Evolutionary conservation across 2,888 invertebrate species (phyloP).

Genomic region (Coenonympha glycerion): DNA sequence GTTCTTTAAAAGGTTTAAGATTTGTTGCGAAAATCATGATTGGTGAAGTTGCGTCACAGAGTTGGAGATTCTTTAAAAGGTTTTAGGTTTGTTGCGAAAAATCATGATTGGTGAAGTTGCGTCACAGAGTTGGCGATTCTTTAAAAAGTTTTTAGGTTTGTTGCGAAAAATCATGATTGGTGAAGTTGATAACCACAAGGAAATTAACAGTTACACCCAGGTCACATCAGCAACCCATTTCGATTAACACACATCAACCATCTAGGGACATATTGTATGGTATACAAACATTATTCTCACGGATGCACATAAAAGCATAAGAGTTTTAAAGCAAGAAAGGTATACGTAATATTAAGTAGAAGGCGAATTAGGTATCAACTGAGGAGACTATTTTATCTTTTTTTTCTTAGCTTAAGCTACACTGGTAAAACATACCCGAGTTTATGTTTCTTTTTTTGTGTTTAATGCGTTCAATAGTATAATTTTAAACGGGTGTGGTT

Average conservation of each 20-base stretch:
- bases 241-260: conserved; percentile 46
- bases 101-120: conserved; percentile 55
- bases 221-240: conserved; percentile 68
- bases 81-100: conserved; percentile 45
- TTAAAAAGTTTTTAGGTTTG: conserved; percentile 27
- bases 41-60: conserved; percentile 45
- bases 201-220: conserved; percentile 65
- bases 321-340: conserved; percentile 38
- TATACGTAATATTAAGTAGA: conserved; percentile 33
- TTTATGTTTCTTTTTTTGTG: conserved; percentile 21
- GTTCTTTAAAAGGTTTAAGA: conserved; percentile 7
- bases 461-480: conserved; percentile 6
- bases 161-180: conserved; percentile 60
- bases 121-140: neutral
- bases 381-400: conserved; percentile 49
- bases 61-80: conserved; percentile 2
- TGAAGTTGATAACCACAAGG: conserved; percentile 42
- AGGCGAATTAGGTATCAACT: conserved; percentile 40
- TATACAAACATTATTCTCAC: conserved; percentile 40
- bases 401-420: conserved; percentile 73
- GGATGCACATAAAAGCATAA: conserved; percentile 52
- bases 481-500: conserved; percentile 51
- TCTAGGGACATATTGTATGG: conserved; percentile 42
- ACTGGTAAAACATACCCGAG: conserved; percentile 62
- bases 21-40: conserved; percentile 58